Base-by-base conservation (phyloP, 64 coral and sea anemone genomes). In the Platygyra sinensis region DNA sequence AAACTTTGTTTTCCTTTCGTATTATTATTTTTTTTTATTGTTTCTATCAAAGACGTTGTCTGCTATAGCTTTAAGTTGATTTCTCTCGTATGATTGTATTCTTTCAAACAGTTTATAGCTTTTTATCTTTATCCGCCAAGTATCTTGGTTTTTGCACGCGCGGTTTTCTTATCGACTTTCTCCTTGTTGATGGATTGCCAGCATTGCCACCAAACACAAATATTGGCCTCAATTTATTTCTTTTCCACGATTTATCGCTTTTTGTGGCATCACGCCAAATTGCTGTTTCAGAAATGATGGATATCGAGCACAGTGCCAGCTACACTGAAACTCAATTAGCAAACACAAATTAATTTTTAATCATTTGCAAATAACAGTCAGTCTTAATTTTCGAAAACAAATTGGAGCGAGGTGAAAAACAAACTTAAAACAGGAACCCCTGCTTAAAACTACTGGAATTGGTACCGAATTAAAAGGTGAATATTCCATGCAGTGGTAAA, bases 301-400 rank as follows among this genome's bases (percentile, higher is more conserved):
- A 69, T 69, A 69, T 25, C n/a, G 22, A 7, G 42, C 5, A 6
- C 25, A 24, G 22, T 69, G n/a, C 20, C 25, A 63, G 24, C 61
- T 32, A 22, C 38, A 84, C 13, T 14, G 80, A 84, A 67, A 67
- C 28, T 69, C 19, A 50, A 84, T 84, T 27, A 36, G 80, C 32
- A 51, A 52, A 71, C 33, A 51, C 36, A 50, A 71, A 85, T 85
- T 85, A 85, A 85, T 85, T 85, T 85, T 85, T 85, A 85, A 85
- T 85, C 38, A 85, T 24, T 42, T 71, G 24, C 81, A 85, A 71
- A 71, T 71, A 20, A 29, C 49, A 5, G 62, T 85, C 63, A 52
- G 24, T 28, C 55, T 62, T 27, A 80, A 80, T 61, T 80, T 78
- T 9, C 51, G 38, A 76, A 79, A 54, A 25, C 11, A 79, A 80